phyloP scores from a whole-genome alignment of 2,797 vertebrate species.

The Mastacembelus armatus region DNA sequence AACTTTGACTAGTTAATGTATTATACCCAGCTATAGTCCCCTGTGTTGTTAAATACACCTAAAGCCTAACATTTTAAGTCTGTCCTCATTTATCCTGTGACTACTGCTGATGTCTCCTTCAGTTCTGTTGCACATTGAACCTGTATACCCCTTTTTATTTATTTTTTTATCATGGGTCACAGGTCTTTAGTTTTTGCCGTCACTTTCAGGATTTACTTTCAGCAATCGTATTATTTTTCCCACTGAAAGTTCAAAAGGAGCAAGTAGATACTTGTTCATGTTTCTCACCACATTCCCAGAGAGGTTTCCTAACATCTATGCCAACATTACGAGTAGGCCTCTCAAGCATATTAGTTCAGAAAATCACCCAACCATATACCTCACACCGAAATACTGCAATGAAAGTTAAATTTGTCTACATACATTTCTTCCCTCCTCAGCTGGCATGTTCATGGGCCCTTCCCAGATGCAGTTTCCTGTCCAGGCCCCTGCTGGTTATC shows the following conservation, averaged over 20 bases:
- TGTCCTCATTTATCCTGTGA: neutral
- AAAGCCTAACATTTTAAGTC: neutral
- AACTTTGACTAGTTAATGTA: no score
- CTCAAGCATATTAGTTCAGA: neutral
- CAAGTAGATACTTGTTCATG: conserved; percentile 7
- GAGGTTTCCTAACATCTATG: neutral
- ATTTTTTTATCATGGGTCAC: neutral
- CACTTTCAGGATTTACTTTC: no score
- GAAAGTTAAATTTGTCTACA: neutral
- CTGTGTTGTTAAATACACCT: neutral
- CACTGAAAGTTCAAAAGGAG: no score
- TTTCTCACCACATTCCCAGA: conserved; percentile 3
- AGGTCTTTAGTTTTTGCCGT: neutral
- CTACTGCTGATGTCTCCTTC: neutral
- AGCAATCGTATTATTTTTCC: no score
- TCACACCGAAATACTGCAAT: neutral
- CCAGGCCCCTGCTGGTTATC: conserved; percentile 88
- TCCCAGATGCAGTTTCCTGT: conserved; percentile 91
- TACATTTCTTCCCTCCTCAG: conserved; percentile 33
- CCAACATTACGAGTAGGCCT: neutral
- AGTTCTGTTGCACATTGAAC: neutral
- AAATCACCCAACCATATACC: no score
- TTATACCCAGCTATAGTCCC: neutral
- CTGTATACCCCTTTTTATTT: neutral
- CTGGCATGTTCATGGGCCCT: conserved; percentile 92